A percentile compares a stretch with the other conserved stretches of the same genome.
Evolutionary conservation across 2,113 vertebrate genomes (phyloP).

Genomic region (Petrocephalus microphthalmus): DNA sequence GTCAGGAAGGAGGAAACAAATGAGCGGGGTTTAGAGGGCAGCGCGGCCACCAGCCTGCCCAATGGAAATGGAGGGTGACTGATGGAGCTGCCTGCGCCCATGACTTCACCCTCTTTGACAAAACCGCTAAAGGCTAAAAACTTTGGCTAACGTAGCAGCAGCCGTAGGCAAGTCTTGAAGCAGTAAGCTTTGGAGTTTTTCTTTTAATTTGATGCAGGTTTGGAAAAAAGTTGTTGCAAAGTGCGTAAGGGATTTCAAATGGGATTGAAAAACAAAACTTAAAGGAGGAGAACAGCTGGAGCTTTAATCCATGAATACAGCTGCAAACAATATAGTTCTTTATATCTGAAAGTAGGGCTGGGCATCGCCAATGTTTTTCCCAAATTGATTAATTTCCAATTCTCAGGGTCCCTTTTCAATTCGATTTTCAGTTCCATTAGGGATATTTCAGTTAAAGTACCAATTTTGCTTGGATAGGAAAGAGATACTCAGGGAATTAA

Average conservation of each 20-base stretch:
- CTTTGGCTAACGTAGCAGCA: background rate
- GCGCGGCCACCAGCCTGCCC: background rate
- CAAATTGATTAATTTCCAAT: background rate
- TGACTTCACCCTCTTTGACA: background rate
- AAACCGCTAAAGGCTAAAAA: background rate
- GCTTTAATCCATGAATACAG: background rate
- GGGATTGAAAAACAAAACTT: background rate
- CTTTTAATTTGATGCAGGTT: background rate
- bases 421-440: background rate
- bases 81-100: background rate
- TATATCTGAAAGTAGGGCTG: background rate
- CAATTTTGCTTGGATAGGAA: background rate
- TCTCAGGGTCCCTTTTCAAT: background rate
- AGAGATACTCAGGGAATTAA: background rate
- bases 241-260: background rate
- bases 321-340: background rate
- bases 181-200: background rate
- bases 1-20: constrained; percentile 34
- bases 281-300: background rate
- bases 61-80: background rate
- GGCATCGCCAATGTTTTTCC: background rate
- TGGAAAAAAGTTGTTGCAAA: background rate
- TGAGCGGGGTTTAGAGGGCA: constrained; percentile 19
- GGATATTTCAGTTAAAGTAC: background rate
- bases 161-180: background rate